These are phyloP conservation scores for Catajapyx aquilonaris DNA, from an alignment of 1,140 invertebrate genomes.

Conservation along the genomic window DNA sequence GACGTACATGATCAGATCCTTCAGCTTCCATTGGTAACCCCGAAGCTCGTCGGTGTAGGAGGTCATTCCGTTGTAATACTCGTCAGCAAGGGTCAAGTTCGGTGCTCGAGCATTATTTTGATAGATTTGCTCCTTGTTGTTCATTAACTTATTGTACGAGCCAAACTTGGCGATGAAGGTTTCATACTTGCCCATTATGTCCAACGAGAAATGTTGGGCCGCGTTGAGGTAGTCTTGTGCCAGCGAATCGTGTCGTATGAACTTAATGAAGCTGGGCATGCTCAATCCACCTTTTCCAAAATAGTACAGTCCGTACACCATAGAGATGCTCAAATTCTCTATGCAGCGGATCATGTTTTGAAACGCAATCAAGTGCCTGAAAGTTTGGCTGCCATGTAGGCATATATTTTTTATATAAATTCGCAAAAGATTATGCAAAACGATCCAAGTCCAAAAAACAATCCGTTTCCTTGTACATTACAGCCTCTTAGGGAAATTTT, in stretches of 20 bases:
- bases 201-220: conserved; percentile 15
- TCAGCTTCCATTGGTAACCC: conserved; percentile 12
- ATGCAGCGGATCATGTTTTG: conserved; percentile 20
- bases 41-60: conserved; percentile 15
- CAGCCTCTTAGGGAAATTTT: not conserved
- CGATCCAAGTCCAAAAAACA: too few relatives aligned
- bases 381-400: too few relatives aligned
- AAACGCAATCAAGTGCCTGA: conserved; percentile 19
- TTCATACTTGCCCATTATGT: conserved; percentile 8
- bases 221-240: conserved; percentile 18
- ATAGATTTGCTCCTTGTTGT: conserved; percentile 9
- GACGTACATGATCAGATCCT: conserved; percentile 14
- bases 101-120: conserved; percentile 10
- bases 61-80: conserved; percentile 16
- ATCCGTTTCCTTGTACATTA: not conserved
- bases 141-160: conserved; percentile 5
- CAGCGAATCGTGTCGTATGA: conserved; percentile 15
- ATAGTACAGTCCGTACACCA: conserved; percentile 20
- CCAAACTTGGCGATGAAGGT: conserved; percentile 7
- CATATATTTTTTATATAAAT: too few relatives aligned
- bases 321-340: conserved; percentile 20
- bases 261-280: conserved; percentile 13
- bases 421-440: too few relatives aligned
- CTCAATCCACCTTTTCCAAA: conserved; percentile 18
- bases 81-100: conserved; percentile 10